Conservation (phyloP, 2,888 invertebrate species). For the Tenthredo distinguenda region DNA sequence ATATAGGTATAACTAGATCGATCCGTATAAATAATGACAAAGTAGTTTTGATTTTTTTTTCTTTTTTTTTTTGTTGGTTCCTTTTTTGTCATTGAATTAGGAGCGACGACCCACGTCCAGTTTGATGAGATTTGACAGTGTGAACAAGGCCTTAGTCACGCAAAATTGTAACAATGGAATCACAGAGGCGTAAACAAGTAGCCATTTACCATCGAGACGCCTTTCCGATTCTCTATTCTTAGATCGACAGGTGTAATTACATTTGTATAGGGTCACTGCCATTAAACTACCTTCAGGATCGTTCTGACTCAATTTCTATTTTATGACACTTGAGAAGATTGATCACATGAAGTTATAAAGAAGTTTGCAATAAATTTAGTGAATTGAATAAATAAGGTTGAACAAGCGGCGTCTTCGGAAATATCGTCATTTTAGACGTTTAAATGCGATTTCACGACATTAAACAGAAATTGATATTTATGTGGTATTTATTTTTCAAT, state of each 20-base stretch:
- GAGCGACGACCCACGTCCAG: conserved; percentile 26
- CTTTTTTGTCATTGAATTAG: conserved; percentile 23
- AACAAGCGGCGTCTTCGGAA: not conserved
- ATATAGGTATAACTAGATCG: not conserved
- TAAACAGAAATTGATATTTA: not conserved
- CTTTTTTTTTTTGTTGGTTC: not conserved
- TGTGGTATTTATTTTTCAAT: no score
- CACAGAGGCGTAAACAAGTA: conserved; percentile 1
- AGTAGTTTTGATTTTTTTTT: not conserved
- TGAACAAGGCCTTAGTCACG: conserved; percentile 8
- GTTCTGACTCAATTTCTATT: not conserved
- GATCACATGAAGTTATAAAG: no score
- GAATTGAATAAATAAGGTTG: no score
- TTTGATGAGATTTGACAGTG: conserved; percentile 17
- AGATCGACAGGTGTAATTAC: conserved; percentile 17
- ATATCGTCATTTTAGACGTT: not conserved
- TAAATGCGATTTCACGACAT: not conserved
- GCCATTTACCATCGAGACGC: conserved; percentile 23
- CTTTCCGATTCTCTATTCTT: conserved; percentile 46
- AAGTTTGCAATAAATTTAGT: no score
- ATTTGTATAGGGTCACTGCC: conserved; percentile 33
- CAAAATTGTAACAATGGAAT: conserved; percentile 4
- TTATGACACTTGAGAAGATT: conserved; percentile 4
- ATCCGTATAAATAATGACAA: conserved; percentile 4
- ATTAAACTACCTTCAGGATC: not conserved